Evolutionary conservation across 2,113 vertebrate species (phyloP).

Genomic region (Pampusana beccarii): DNA sequence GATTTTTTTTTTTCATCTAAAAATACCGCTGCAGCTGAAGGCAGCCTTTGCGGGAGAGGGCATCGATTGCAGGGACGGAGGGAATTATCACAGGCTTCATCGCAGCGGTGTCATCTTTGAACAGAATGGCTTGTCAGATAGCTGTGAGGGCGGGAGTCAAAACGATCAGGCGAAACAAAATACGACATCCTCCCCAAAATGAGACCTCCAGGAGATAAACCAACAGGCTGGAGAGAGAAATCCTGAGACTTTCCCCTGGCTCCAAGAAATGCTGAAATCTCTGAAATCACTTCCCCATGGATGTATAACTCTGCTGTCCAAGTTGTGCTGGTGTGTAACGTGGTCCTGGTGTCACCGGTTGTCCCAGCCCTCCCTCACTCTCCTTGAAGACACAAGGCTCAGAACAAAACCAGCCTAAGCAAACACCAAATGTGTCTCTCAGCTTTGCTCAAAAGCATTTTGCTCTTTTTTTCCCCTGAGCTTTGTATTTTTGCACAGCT

Average conservation of each 20-base stretch:
- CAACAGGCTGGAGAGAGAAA: not conserved
- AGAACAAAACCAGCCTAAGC: not conserved
- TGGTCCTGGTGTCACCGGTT: rapidly evolving
- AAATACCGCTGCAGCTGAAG: not conserved
- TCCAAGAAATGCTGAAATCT: not conserved
- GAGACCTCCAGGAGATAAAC: not conserved
- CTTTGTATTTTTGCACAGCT: not conserved
- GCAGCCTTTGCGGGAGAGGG: not conserved
- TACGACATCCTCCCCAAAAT: rapidly evolving
- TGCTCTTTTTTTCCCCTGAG: rapidly evolving
- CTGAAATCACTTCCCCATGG: not conserved
- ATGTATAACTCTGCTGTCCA: not conserved
- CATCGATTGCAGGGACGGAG: not conserved
- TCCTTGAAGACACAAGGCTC: not conserved
- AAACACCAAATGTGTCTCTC: not conserved
- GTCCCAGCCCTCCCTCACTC: not conserved
- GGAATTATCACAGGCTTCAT: not conserved
- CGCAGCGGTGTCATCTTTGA: not conserved
- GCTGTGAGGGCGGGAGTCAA: not conserved
- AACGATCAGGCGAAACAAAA: not conserved
- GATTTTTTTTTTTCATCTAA: not conserved
- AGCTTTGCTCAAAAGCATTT: not conserved
- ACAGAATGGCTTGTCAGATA: not conserved
- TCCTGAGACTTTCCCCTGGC: not conserved
- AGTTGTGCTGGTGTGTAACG: rapidly evolving